phyloP scores from a whole-genome alignment of 2,797 vertebrate genomes.

The Enteromius fasciolatus region DNA sequence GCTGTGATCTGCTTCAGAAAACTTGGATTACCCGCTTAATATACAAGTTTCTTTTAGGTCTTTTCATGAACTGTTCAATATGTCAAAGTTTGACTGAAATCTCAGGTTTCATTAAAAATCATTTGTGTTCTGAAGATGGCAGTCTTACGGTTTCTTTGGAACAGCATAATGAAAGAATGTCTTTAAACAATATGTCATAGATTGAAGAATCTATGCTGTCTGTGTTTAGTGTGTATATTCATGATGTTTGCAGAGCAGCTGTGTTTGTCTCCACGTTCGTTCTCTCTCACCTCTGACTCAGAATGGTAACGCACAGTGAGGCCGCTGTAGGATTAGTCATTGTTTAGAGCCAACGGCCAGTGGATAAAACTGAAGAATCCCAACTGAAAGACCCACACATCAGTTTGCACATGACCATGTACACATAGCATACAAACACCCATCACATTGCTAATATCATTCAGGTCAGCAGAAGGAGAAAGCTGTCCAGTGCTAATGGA shows the following conservation, averaged over 20 bases:
- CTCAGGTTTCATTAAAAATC: background rate
- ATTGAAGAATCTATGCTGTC: background rate
- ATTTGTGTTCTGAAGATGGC: background rate
- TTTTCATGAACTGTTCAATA: background rate
- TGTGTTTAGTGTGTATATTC: background rate
- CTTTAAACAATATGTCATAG: background rate
- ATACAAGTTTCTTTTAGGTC: background rate
- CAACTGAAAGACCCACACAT: constrained; percentile 11
- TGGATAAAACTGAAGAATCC: constrained; percentile 4
- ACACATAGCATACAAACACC: constrained; percentile 35
- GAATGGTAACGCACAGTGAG: background rate
- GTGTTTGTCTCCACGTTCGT: background rate
- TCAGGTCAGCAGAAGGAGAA: constrained; percentile 54
- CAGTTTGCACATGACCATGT: constrained; percentile 20
- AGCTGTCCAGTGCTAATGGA: constrained; percentile 56
- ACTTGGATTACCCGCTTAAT: background rate
- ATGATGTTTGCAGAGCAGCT: background rate
- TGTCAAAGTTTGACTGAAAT: background rate
- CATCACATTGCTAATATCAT: constrained; percentile 47
- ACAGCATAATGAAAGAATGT: background rate
- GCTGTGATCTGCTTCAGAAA: background rate
- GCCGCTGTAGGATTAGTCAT: background rate
- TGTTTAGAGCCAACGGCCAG: constrained; percentile 3
- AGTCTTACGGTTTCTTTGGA: background rate
- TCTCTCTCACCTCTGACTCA: constrained; percentile 24